Percentiles rank a stretch among this genome's conserved stretches.
Conservation (phyloP, 2,113 vertebrate species). For the Variabilichromis moorii region DNA sequence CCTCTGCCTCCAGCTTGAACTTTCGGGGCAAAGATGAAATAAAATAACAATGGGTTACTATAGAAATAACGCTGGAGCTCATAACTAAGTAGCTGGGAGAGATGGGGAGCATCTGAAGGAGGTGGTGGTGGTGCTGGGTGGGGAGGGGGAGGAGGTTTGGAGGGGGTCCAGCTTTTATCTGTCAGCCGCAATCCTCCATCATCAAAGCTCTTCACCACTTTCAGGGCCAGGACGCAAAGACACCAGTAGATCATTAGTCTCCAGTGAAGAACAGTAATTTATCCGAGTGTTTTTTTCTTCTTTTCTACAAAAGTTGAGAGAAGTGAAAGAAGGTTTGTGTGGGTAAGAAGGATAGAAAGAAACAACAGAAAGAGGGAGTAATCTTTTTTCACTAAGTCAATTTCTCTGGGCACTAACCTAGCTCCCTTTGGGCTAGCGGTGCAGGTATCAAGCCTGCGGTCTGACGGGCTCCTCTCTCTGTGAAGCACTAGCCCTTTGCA, state of each 20-base stretch:
- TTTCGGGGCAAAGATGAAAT: slow-evolving; percentile 41
- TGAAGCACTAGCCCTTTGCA: slow-evolving; percentile 46
- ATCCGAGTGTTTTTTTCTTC: background rate
- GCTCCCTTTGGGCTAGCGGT: slow-evolving; percentile 47
- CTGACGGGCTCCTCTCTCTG: slow-evolving; percentile 38
- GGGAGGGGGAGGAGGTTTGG: background rate
- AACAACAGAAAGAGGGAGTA: background rate
- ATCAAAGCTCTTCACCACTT: slow-evolving; percentile 62
- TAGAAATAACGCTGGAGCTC: slow-evolving; percentile 45
- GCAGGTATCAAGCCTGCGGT: slow-evolving; percentile 45
- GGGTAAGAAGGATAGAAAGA: background rate
- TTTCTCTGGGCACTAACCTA: slow-evolving; percentile 15
- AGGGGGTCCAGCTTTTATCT: slow-evolving; percentile 45
- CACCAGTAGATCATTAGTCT: slow-evolving; percentile 59
- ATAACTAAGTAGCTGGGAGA: slow-evolving; percentile 50
- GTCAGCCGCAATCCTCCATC: slow-evolving; percentile 48
- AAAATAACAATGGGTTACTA: slow-evolving; percentile 62
- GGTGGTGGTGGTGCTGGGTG: background rate
- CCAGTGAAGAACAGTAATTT: slow-evolving; percentile 49
- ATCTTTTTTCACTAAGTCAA: slow-evolving; percentile 11
- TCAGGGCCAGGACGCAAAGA: slow-evolving; percentile 44
- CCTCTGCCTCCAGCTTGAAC: slow-evolving; percentile 36
- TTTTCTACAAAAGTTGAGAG: slow-evolving; percentile 10
- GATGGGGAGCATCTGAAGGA: slow-evolving; percentile 14
- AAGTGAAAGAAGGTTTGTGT: background rate